A percentile compares a stretch with the other conserved stretches of the same genome.
Evolutionary conservation across 2,113 vertebrate species (phyloP).

Genomic region (Garra rufa): DNA sequence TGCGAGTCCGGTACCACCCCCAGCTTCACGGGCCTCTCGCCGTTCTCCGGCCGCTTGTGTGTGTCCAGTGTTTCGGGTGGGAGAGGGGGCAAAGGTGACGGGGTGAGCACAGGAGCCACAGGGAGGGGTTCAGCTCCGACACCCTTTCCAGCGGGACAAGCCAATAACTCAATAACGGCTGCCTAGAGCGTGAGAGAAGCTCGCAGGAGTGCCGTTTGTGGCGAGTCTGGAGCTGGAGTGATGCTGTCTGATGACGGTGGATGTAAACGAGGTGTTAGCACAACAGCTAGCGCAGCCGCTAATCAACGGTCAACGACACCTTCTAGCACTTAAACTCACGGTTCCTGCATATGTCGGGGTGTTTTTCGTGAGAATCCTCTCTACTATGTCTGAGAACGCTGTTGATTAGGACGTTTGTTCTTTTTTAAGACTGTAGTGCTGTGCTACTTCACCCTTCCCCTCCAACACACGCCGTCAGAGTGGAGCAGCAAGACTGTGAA

Average conservation of each 20-base stretch:
- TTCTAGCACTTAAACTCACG: conserved; percentile 61
- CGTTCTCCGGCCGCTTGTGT: conserved; percentile 80
- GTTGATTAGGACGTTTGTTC: conserved; percentile 58
- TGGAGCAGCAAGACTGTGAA: conserved; percentile 77
- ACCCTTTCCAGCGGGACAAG: conserved; percentile 61
- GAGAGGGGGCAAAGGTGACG: conserved; percentile 72
- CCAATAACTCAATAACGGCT: conserved; percentile 20
- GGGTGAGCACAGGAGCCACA: conserved; percentile 71
- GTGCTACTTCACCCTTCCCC: conserved; percentile 69
- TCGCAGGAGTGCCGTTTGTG: background rate
- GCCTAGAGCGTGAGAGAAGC: background rate
- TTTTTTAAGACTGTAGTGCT: conserved; percentile 58
- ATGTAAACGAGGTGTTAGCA: conserved; percentile 58
- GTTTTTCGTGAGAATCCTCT: conserved; percentile 52
- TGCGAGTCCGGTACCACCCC: conserved; percentile 75
- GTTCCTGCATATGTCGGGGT: conserved; percentile 64
- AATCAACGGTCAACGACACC: conserved; percentile 52
- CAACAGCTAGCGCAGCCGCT: conserved; percentile 69
- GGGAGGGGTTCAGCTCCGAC: conserved; percentile 60
- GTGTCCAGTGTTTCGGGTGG: conserved; percentile 83
- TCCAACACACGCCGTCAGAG: conserved; percentile 78
- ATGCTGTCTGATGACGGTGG: conserved; percentile 59
- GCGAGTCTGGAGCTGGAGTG: conserved; percentile 36
- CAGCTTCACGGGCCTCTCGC: conserved; percentile 81
- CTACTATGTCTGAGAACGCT: conserved; percentile 53